These are phyloP conservation scores for Gasterosteus aculeatus DNA, from an alignment of 2,113 vertebrate genomes.

Conservation along the genomic window DNA sequence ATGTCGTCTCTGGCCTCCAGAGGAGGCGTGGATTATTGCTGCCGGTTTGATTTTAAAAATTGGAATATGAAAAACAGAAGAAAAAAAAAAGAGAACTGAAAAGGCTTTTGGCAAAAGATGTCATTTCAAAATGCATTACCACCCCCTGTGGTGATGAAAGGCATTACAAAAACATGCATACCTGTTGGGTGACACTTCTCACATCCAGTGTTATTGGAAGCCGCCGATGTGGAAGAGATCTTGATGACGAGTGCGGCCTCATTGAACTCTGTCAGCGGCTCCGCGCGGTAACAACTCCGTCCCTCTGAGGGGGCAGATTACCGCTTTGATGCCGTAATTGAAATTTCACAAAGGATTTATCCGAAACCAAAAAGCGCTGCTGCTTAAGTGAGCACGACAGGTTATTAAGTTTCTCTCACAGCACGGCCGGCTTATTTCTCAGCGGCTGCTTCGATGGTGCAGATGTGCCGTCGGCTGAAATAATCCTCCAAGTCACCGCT, in stretches of 20 bases:
- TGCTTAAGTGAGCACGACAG: conserved; percentile 67
- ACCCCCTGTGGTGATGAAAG: conserved; percentile 42
- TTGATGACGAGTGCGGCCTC: conserved; percentile 37
- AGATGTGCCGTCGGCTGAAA: conserved; percentile 69
- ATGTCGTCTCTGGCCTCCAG: conserved; percentile 25
- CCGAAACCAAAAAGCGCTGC: conserved; percentile 53
- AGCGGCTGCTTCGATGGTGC: conserved; percentile 51
- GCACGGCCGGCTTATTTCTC: conserved; percentile 62
- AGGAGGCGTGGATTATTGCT: not conserved
- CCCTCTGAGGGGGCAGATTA: conserved; percentile 38
- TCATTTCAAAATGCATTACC: not conserved
- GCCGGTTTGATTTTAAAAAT: conserved; percentile 22
- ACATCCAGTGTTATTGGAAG: conserved; percentile 20
- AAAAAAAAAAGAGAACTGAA: not conserved
- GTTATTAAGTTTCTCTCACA: conserved; percentile 72
- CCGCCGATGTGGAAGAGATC: conserved; percentile 44
- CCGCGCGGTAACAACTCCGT: conserved; percentile 37
- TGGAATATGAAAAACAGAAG: not conserved
- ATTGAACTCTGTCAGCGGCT: conserved; percentile 39
- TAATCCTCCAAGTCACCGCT: conserved; percentile 51
- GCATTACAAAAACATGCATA: conserved; percentile 58
- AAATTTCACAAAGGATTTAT: conserved; percentile 74
- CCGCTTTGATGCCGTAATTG: conserved; percentile 65
- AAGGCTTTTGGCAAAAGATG: not conserved
- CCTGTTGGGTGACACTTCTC: conserved; percentile 18